Evolutionary conservation across 2,797 vertebrate species (phyloP), one percentile per base, ranked within the genome.

Genomic region (Carduelis carduelis): DNA sequence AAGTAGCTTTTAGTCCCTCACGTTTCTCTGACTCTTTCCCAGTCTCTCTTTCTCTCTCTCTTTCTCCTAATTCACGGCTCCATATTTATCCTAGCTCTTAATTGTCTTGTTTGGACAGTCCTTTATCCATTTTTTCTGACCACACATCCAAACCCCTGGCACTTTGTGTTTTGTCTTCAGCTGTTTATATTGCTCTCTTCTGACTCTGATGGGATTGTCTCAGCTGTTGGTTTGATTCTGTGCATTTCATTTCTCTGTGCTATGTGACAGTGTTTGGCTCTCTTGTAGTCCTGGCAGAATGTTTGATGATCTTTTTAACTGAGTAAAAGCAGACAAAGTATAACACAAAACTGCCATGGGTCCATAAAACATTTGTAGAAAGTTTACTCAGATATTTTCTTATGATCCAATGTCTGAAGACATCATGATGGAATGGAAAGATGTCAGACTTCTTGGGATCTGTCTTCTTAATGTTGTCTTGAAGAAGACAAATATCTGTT

Each of bases 141-240:
- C 14, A 49, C 41, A 32, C 26, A 28, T 93, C 59, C 83, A 92
- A 74, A 82, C 14, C 50, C 50, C 77, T 78, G 69, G 55, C 77
- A 13, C 21, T 79, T n/a, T 37, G 34, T 90, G 43, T 2, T 1
- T 70, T 84, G 56, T 77, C 68, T 53, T 93, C 74, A 83, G 77
- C 78, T 93, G 85, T 89, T 94, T 93, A 16, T 60, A 50, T 93
- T 87, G 60, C 81, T 85, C 21, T 89, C 19, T 79, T 85, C 55
- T 82, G 80, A 87, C 63, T 64, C 32, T 59, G 81, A 57, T 87
- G 60, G 88, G 89, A 53, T 57, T 68, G 43, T 74, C 60, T 69
- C 85, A 90, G 88, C 83, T 95, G 77, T 84, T 90, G 71, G 43
- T 94, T 78, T 90, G 53, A 46, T 93, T 91, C 70, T 70, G 28